Evolutionary conservation across 2,888 invertebrate genomes (phyloP).

Genomic region (Melangyna quadrimaculata): DNA sequence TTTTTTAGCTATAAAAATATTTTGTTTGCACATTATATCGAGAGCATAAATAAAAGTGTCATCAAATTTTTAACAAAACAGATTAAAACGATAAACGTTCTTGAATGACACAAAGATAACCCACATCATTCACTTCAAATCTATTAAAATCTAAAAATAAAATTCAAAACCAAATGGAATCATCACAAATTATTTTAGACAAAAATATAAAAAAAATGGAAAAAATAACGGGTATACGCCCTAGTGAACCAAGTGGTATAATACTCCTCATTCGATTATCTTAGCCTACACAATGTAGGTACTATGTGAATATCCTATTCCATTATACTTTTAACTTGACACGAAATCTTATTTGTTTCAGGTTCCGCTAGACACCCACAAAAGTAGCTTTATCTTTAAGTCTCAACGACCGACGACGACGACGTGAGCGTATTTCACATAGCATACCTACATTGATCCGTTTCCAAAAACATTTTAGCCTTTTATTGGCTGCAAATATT

Average conservation of each 20-base stretch:
- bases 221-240: conserved; percentile 8
- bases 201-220: neutral
- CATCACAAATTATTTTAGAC: neutral
- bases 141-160: conserved; percentile 9
- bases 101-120: neutral
- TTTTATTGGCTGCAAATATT: conserved; percentile 65
- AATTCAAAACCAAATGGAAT: neutral
- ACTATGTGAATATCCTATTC: neutral
- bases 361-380: neutral
- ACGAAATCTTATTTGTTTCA: conserved; percentile 26
- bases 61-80: neutral
- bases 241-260: neutral
- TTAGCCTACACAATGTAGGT: neutral
- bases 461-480: conserved; percentile 58
- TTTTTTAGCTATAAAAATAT: too few relatives aligned
- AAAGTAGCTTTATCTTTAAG: conserved; percentile 39
- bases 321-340: neutral
- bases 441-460: conserved; percentile 15
- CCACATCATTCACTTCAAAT: conserved; percentile 3
- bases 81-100: neutral
- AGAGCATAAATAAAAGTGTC: too few relatives aligned
- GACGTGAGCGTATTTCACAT: conserved; percentile 57
- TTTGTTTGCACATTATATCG: too few relatives aligned
- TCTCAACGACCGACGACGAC: conserved; percentile 8
- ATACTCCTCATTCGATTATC: neutral